A percentile compares a stretch with the other conserved stretches of the same genome.
Evolutionary conservation across 1,140 invertebrate species (phyloP).

Genomic region (Drosophila quadrilineata): DNA sequence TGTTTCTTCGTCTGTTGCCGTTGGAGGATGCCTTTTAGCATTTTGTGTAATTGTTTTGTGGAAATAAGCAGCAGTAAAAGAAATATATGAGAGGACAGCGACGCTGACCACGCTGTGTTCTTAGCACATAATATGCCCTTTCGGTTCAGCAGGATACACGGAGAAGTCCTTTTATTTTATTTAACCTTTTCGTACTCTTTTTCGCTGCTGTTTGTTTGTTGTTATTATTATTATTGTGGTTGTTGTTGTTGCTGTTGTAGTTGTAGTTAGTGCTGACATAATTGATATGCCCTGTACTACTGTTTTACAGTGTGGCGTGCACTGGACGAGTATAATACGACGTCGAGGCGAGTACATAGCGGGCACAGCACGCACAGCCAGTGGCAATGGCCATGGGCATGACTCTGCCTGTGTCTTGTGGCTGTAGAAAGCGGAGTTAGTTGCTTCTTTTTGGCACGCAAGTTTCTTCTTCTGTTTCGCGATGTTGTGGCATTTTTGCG

Average conservation of each 20-base stretch:
- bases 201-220: background rate
- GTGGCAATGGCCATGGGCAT: too few relatives aligned
- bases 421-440: background rate
- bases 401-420: too few relatives aligned
- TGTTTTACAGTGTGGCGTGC: constrained; percentile 30
- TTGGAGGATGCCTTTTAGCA: constrained; percentile 59
- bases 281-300: constrained; percentile 58
- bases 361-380: constrained; percentile 21
- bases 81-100: too few relatives aligned
- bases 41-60: constrained; percentile 77
- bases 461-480: constrained; percentile 30
- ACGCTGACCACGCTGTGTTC: too few relatives aligned
- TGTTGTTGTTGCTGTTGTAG: too few relatives aligned
- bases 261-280: constrained; percentile 71
- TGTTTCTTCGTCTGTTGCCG: constrained; percentile 29
- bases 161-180: constrained; percentile 16
- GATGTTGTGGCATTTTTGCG: constrained; percentile 41
- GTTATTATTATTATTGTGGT: too few relatives aligned
- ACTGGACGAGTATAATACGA: constrained; percentile 6
- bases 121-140: constrained; percentile 51
- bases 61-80: constrained; percentile 50
- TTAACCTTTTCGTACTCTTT: background rate
- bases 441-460: constrained; percentile 19
- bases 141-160: background rate
- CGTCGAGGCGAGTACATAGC: background rate